Evolutionary conservation across 1,140 invertebrate species (phyloP).

Genomic region (Caenorhabditis elegans): DNA sequence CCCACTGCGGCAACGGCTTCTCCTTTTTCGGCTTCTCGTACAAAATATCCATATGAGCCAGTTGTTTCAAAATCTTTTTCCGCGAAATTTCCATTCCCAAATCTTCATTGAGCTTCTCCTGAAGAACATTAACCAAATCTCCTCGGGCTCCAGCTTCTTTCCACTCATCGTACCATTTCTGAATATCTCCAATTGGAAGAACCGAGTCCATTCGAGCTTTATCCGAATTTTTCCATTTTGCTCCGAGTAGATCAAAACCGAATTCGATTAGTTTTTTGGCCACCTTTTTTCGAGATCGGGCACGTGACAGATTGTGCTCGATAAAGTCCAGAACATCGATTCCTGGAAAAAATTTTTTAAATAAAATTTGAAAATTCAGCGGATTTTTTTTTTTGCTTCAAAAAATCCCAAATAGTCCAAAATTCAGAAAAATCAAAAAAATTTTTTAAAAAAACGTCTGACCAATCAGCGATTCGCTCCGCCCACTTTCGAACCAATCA

Average conservation of each 20-base stretch:
- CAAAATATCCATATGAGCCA: conserved; percentile 20
- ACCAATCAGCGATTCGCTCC: too few relatives aligned
- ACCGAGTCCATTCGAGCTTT: background rate
- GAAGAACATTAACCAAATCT: background rate
- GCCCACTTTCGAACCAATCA: too few relatives aligned
- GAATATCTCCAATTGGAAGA: background rate
- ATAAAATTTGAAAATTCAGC: too few relatives aligned
- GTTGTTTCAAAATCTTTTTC: conserved; percentile 37
- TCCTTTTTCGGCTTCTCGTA: conserved; percentile 34
- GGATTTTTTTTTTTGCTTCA: too few relatives aligned
- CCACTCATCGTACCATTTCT: background rate
- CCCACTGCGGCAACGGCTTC: conserved; percentile 13
- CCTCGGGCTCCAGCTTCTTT: background rate
- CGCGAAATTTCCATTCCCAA: background rate
- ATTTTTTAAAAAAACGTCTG: too few relatives aligned
- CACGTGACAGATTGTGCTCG: conserved; percentile 77
- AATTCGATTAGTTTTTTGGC: conserved; percentile 82
- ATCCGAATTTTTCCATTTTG: background rate
- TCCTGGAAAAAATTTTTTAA: conserved; percentile 51
- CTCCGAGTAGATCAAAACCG: conserved; percentile 68
- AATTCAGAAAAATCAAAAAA: too few relatives aligned
- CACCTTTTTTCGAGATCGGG: conserved; percentile 76
- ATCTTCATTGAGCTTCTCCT: background rate
- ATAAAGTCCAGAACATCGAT: conserved; percentile 77
- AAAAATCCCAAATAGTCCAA: too few relatives aligned